Evolutionary conservation across 2,113 vertebrate genomes (phyloP), one percentile per base, ranked within the genome.

Genomic region (Craseonycteris thonglongyai): DNA sequence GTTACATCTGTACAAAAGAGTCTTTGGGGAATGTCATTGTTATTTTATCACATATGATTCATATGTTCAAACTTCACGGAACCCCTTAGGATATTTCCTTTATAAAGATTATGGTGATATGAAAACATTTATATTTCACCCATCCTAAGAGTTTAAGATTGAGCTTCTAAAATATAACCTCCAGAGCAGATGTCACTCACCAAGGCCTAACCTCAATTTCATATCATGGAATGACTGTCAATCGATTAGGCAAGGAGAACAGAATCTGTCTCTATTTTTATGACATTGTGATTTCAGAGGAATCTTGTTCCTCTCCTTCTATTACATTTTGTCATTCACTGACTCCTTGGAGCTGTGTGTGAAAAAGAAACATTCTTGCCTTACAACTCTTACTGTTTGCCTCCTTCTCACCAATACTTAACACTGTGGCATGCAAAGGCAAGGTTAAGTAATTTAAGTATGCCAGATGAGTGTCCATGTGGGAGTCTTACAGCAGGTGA

Each of bases 111-210:
- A 54, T 76, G 15, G 40, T 35, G 59, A 63, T 93, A 93, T 90
- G 65, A 93, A 91, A 85, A 86, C 51, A 90, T 92, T 58, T 87
- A 42, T 94, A 89, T 94, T 84, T 96, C 47, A 58, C 4, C 28
- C 9, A 90, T 78, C 65, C 33, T 69, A 58, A 82, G 72, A 76
- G 61, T 87, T 94, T 93, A 89, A 90, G 66, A 93, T 30, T 78
- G 49, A 93, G 19, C 66, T 93, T 96, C 92, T 94, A 93, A 96
- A 96, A 89, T 91, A 72, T 93, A 94, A 93, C 49, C 66, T 96
- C 76, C 59, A 83, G 54, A 94, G 66, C 71, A 94, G 61, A 90
- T 96, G 95, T 75, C 93, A 92, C 96, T 96, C 75, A 96, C 54
- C 54, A 84, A 82, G 40, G 40, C 38, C 71, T 97, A 22, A 95